Evolutionary conservation across 2,113 vertebrate genomes (phyloP), one percentile per base, ranked within the genome.

Genomic region (Calyptommatus sinebrachiatus): DNA sequence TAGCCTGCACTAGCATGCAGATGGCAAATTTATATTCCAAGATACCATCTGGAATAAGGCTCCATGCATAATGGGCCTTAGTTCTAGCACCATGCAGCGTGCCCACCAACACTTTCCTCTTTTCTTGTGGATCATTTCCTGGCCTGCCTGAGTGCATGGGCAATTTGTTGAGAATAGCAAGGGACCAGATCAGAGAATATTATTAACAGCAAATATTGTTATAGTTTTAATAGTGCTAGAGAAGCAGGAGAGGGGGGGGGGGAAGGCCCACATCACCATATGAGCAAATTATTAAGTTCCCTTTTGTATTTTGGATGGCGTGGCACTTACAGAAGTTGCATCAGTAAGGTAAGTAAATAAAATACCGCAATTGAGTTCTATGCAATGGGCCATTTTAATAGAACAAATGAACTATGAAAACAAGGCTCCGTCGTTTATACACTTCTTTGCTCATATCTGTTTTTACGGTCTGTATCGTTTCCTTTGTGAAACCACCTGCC

Each of bases 401-500:
- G 85, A 81, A 83, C 78, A 75, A 62, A 79, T 83, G 1, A 77
- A 65, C 76, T 91, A 75, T 87, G 35, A 90, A 83, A 63, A 82
- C 77, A 61, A 90, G 81, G 74, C 80, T 79, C 65, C 70, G 79
- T 18, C 53, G 53, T 89, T 82, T 77, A 77, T 63, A 57, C 35
- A 80, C 50, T 53, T 81, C 29, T 71, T 73, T 24, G 77, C 86
- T 48, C 18, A 7, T 86, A 73, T 92, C 79, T 61, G 78, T 84
- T 78, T 88, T 22, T 82, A 86, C 0, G 7, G 71, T 69, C 78
- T 77, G 26, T 77, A 73, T 86, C 74, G 61, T 84, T 91, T 89
- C 48, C 83, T 50, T 90, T 80, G 90, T 86, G 73, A 88, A 94
- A 92, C 82, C 87, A 85, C 83, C 82, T 81, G 76, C 88, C 79